These are phyloP conservation scores for Pararge aegeria DNA, from an alignment of 1,140 invertebrate genomes.

Conservation along the genomic window DNA sequence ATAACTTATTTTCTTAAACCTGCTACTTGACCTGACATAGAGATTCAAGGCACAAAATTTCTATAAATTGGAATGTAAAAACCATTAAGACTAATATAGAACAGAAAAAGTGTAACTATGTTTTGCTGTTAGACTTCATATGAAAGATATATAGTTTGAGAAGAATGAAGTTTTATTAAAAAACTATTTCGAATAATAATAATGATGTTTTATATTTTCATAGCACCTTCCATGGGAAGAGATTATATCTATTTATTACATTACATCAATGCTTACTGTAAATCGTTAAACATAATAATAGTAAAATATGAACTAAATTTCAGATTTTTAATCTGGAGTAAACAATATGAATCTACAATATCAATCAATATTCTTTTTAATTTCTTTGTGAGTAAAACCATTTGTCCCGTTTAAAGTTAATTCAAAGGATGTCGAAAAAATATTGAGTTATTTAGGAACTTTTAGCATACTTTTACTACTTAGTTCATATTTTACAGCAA, in stretches of 20 bases:
- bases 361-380: background rate
- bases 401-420: background rate
- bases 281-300: slow-evolving; percentile 2
- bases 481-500: slow-evolving; percentile 29
- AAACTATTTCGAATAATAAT: background rate
- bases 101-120: background rate
- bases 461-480: slow-evolving; percentile 6
- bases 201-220: background rate
- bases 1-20: slow-evolving; percentile 9
- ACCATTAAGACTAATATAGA: slow-evolving; percentile 3
- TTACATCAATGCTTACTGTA: slow-evolving; percentile 24
- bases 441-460: slow-evolving; percentile 20
- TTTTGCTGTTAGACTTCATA: slow-evolving; percentile 4
- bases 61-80: slow-evolving; percentile 36
- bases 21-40: slow-evolving; percentile 29
- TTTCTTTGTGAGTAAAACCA: too few species aligned
- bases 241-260: slow-evolving; percentile 24
- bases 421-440: background rate
- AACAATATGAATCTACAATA: background rate
- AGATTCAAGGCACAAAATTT: slow-evolving; percentile 48
- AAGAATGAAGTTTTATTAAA: background rate
- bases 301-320: slow-evolving; percentile 9
- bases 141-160: too few species aligned
- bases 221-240: slow-evolving; percentile 59
- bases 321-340: background rate